Conservation (phyloP, 2,888 invertebrate genomes). For the Hypomecis punctinalis region DNA sequence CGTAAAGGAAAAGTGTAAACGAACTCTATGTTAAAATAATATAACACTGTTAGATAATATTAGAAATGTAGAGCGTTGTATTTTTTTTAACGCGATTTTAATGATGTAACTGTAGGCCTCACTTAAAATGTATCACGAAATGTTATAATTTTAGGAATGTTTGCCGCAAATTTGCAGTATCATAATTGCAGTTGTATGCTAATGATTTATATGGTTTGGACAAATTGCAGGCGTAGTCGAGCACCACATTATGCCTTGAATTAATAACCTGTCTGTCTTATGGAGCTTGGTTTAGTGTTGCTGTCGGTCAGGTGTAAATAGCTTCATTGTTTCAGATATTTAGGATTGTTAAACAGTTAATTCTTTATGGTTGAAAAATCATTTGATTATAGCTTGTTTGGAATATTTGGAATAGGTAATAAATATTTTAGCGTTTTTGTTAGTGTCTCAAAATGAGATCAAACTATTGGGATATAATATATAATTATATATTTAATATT, state of each 20-base stretch:
- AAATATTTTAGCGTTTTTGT: too few species aligned
- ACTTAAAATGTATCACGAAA: neutral
- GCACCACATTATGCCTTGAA: constrained; percentile 36
- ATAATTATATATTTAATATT: too few species aligned
- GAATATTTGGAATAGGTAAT: too few species aligned
- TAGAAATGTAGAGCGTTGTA: too few species aligned
- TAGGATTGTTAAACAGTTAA: neutral
- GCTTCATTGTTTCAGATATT: neutral
- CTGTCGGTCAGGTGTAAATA: neutral
- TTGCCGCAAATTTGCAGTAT: neutral
- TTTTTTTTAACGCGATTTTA: neutral
- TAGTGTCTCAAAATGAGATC: too few species aligned
- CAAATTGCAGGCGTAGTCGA: constrained; percentile 54
- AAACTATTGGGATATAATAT: too few species aligned
- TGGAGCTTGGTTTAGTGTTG: constrained; percentile 9
- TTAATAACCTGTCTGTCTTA: constrained; percentile 18
- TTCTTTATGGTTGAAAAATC: too few species aligned
- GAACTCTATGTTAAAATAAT: too few species aligned
- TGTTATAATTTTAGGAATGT: constrained; percentile 13
- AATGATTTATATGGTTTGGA: constrained; percentile 50
- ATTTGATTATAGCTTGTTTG: too few species aligned
- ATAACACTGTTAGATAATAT: too few species aligned
- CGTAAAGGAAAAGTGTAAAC: too few species aligned
- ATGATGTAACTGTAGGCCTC: neutral
- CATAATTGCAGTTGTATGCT: constrained; percentile 12